Evolutionary conservation across 2,888 invertebrate genomes (phyloP).

Genomic region (Hecatera dysodea): DNA sequence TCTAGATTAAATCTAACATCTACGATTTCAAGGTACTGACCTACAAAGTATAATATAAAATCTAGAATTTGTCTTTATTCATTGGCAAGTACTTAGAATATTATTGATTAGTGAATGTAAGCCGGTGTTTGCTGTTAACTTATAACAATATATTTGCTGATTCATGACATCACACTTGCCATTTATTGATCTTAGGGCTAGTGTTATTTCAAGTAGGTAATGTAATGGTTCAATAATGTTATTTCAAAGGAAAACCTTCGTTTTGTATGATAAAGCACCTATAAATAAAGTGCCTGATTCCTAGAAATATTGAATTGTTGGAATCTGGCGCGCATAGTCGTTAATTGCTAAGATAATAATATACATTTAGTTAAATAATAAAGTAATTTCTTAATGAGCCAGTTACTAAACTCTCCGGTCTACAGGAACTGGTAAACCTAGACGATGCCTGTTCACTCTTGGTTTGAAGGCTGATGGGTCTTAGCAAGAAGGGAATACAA

Average conservation of each 20-base stretch:
- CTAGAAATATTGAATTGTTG: not conserved
- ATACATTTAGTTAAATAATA: no score
- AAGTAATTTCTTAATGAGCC: no score
- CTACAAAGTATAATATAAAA: conserved; percentile 47
- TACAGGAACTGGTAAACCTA: no score
- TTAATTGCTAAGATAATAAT: not conserved
- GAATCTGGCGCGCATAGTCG: not conserved
- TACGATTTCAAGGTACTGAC: conserved; percentile 39
- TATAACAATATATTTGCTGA: conserved; percentile 26
- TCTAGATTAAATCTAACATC: conserved; percentile 21
- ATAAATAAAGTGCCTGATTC: conserved; percentile 2
- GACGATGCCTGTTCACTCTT: not conserved
- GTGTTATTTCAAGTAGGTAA: conserved; percentile 19
- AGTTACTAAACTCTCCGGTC: no score
- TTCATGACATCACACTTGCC: conserved; percentile 38
- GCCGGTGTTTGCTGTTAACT: conserved; percentile 28
- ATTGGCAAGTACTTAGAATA: not conserved
- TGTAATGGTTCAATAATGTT: no score
- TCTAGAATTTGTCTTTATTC: conserved; percentile 29
- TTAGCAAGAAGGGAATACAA: no score
- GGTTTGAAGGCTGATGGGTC: not conserved
- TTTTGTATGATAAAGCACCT: not conserved
- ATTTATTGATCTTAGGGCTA: conserved; percentile 2
- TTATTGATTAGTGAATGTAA: not conserved
- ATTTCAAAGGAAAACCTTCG: conserved; percentile 28